phyloP scores from a whole-genome alignment of 2,888 invertebrate species.

The Chloroclysta siterata region DNA sequence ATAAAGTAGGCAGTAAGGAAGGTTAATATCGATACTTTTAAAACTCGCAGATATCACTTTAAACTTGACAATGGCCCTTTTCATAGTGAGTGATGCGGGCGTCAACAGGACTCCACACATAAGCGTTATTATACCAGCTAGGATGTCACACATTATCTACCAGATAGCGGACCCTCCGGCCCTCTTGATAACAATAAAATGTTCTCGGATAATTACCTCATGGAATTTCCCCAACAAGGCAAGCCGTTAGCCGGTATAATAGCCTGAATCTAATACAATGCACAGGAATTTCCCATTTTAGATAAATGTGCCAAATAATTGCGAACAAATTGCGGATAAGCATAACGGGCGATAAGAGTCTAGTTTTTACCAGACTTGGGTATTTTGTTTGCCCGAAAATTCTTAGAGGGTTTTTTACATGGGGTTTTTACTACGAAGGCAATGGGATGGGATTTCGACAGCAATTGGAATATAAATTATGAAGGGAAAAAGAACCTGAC shows the following conservation, averaged over 20 bases:
- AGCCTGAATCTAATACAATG: conserved; percentile 50
- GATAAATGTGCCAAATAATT: conserved; percentile 43
- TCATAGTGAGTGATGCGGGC: conserved; percentile 39
- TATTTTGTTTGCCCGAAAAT: background rate
- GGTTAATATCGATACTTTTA: conserved; percentile 1
- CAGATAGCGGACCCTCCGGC: conserved; percentile 56
- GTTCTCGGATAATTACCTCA: conserved; percentile 34
- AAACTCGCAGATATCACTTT: conserved; percentile 17
- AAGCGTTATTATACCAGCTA: conserved; percentile 57
- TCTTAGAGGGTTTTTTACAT: background rate
- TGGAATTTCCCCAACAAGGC: conserved; percentile 49
- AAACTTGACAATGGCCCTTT: conserved; percentile 31
- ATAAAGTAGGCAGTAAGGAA: background rate
- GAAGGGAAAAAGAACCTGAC: no score
- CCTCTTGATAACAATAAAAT: conserved; percentile 51
- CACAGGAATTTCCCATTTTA: conserved; percentile 47
- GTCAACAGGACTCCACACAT: conserved; percentile 51
- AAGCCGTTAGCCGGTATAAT: conserved; percentile 43
- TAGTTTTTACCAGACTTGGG: conserved; percentile 2
- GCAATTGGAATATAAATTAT: no score
- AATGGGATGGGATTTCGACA: no score
- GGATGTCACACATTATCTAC: conserved; percentile 56
- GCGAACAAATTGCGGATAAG: conserved; percentile 27
- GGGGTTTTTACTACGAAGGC: no score
- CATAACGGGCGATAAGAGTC: conserved; percentile 8